phyloP scores from a whole-genome alignment of 2,888 invertebrate genomes.

The Eucera pruinosa region DNA sequence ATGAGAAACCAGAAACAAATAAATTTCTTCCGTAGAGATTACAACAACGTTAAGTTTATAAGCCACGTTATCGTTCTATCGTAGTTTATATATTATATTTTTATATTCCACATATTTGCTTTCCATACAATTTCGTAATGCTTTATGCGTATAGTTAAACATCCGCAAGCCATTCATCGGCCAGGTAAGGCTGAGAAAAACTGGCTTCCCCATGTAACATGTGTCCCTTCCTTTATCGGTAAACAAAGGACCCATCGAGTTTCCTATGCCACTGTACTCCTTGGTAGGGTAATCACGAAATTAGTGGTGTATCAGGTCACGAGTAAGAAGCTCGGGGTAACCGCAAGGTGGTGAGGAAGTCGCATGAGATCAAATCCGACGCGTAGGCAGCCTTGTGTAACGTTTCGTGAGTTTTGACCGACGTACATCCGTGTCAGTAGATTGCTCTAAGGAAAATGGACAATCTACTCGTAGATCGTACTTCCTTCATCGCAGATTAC shows the following conservation, averaged over 20 bases:
- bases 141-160: no score
- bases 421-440: slow-evolving; percentile 46
- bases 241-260: slow-evolving; percentile 37
- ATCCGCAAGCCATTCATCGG: no score
- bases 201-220: slow-evolving; percentile 7
- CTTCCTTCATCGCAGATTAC: slow-evolving; percentile 45
- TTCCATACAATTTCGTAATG: no score
- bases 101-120: no score
- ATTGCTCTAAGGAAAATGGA: slow-evolving; percentile 55
- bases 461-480: slow-evolving; percentile 43
- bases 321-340: slow-evolving; percentile 52
- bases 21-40: no score
- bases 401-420: slow-evolving; percentile 51
- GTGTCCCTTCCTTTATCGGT: slow-evolving; percentile 19
- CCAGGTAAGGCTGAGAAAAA: background rate
- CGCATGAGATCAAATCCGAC: slow-evolving; percentile 62
- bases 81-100: no score
- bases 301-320: slow-evolving; percentile 71
- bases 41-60: no score
- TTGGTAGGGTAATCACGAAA: slow-evolving; percentile 70
- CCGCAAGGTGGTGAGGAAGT: slow-evolving; percentile 65
- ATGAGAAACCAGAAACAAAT: no score
- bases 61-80: no score
- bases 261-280: slow-evolving; percentile 56
- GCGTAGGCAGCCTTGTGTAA: slow-evolving; percentile 60